Base-by-base conservation (phyloP, 2,797 vertebrate species). In the Galagoides demidoff region DNA sequence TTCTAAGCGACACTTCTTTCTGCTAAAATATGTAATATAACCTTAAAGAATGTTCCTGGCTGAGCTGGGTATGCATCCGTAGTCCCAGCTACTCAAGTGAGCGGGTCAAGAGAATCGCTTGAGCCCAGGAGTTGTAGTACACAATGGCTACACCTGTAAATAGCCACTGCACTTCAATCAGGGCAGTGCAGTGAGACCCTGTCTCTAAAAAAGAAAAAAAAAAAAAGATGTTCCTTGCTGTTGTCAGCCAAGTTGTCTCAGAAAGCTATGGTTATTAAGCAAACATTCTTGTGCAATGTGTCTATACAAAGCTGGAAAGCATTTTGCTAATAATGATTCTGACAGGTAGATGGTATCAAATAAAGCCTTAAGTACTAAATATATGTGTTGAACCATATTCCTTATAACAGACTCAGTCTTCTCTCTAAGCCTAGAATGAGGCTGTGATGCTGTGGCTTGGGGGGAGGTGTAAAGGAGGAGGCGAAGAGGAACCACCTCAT, bases 1-100 rank as follows among this genome's bases (percentile, higher is more conserved):
- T 89, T 91, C 90, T 89, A 17, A 74, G 52, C 94, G 84, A 89
- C 19, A 64, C 37, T 96, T 92, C 34, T 85, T 93, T 92, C 55
- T 82, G 49, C 31, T 74, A 86, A 59, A 84, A 88, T 92, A 71
- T 39, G 11, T 45, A 79, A 45, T 23, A 55, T 45, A 68, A 76
- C 13, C 43, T 43, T 68, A 71, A 68, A 84, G 22, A 93, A 39
- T 22, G 39, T 83, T 87, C 37, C 39, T 92, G 68, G 49, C 45
- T 94, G 59, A 91, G 70, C 27, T 8, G 12, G 27, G 63, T 55
- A 49, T 4, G 4, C 0, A 7, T 20, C 49, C 55, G 14, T 34
- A 34, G n/a, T 78, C 76, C 76, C 49, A 25, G 49, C 49, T 68
- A 55, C 31, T 34, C 34, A 13, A 20, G 31, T 55, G 31, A 49